Percentiles rank a stretch among this genome's conserved stretches.
Evolutionary conservation across 1,140 invertebrate genomes (phyloP).

Genomic region (Campoletis sonorensis): DNA sequence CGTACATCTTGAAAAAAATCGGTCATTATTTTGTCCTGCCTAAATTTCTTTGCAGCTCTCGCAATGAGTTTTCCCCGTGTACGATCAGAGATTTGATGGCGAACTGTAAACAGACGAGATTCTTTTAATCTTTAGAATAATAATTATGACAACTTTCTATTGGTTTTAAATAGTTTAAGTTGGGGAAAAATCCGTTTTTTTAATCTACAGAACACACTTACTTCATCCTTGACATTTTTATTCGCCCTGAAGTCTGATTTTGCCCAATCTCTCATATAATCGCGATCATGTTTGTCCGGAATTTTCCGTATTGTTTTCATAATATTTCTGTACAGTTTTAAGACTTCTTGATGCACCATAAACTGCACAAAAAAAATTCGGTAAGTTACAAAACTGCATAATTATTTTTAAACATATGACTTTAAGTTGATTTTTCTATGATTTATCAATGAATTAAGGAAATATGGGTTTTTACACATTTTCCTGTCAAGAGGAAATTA

Average conservation of each 20-base stretch:
- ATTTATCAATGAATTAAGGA: no score
- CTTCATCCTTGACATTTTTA: conserved; percentile 82
- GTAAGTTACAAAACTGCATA: neutral
- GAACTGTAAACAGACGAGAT: conserved; percentile 60
- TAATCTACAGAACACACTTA: conserved; percentile 51
- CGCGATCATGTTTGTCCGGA: conserved; percentile 79
- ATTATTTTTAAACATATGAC: no score
- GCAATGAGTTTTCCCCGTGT: conserved; percentile 82
- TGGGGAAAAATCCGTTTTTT: neutral
- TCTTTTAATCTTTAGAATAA: neutral
- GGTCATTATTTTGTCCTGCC: conserved; percentile 68
- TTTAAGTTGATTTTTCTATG: no score
- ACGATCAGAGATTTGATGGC: conserved; percentile 84
- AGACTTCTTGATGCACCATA: conserved; percentile 84
- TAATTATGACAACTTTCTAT: neutral
- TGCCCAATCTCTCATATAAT: conserved; percentile 84
- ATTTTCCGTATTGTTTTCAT: conserved; percentile 82
- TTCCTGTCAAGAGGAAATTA: no score
- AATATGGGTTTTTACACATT: no score
- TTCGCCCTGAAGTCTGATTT: conserved; percentile 83
- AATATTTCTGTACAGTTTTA: conserved; percentile 86
- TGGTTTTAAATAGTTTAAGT: no score
- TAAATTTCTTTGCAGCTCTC: conserved; percentile 82
- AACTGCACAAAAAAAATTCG: conserved; percentile 78
- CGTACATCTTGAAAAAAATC: neutral